Conservation (phyloP, 2,113 vertebrate species). For the Apus apus region DNA sequence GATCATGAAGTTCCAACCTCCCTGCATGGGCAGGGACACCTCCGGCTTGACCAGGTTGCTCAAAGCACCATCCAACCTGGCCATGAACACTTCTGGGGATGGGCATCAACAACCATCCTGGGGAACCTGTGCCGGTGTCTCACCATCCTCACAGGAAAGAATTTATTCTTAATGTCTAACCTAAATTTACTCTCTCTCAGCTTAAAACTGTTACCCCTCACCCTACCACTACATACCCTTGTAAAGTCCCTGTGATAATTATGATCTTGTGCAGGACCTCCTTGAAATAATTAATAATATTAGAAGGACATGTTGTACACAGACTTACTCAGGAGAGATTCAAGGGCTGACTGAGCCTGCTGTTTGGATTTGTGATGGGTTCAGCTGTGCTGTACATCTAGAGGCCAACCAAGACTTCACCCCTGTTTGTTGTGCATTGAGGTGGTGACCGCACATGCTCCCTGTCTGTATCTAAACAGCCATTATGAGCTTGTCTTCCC, state of each 20-base stretch:
- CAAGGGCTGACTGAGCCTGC: neutral
- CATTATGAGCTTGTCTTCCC: neutral
- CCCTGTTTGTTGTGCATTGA: rapidly evolving
- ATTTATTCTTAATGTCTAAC: too few relatives aligned
- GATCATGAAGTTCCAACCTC: too few relatives aligned
- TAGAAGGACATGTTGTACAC: neutral
- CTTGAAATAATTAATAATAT: neutral
- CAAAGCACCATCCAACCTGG: too few relatives aligned
- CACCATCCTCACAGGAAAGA: too few relatives aligned
- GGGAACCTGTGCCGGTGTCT: too few relatives aligned
- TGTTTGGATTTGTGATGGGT: neutral
- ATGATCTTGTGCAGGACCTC: neutral
- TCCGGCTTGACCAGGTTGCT: too few relatives aligned
- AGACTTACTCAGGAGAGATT: neutral
- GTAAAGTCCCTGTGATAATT: neutral
- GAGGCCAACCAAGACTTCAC: neutral
- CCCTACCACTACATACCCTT: too few relatives aligned
- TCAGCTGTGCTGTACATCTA: neutral
- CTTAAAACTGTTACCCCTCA: too few relatives aligned
- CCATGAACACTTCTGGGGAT: too few relatives aligned
- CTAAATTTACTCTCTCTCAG: too few relatives aligned
- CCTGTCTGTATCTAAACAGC: slow-evolving; percentile 5
- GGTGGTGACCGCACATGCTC: neutral
- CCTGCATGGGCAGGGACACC: too few relatives aligned
- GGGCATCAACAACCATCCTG: too few relatives aligned